Evolutionary conservation across 2,888 invertebrate genomes (phyloP).

Genomic region (Rambutsinella grinnellia): DNA sequence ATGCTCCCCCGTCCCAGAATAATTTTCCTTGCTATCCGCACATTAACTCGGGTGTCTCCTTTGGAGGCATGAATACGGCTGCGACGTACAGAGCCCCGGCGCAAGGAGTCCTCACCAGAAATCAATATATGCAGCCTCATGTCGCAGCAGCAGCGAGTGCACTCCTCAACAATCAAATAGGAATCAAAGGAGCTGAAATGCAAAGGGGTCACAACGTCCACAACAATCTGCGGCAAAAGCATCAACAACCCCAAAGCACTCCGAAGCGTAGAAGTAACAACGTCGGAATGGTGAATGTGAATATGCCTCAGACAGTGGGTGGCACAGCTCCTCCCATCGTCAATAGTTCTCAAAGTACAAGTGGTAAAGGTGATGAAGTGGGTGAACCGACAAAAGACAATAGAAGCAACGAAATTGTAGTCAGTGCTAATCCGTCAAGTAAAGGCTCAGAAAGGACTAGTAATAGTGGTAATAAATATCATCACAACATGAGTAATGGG

Average conservation of each 20-base stretch:
- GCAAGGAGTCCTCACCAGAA: constrained; percentile 45
- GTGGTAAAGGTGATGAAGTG: constrained; percentile 52
- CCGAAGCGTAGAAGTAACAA: constrained; percentile 39
- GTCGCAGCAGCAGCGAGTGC: constrained; percentile 5
- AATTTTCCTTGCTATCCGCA: constrained; percentile 43
- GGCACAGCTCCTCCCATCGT: constrained; percentile 9
- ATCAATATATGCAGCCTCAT: constrained; percentile 35
- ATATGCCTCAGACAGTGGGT: background rate
- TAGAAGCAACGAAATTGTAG: constrained; percentile 55
- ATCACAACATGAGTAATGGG: constrained; percentile 38
- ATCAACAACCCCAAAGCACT: constrained; percentile 51
- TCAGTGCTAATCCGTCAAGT: constrained; percentile 58
- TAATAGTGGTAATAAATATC: constrained; percentile 38
- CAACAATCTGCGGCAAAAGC: constrained; percentile 42
- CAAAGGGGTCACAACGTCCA: constrained; percentile 40
- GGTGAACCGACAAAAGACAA: constrained; percentile 37
- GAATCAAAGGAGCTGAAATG: constrained; percentile 43
- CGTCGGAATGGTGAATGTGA: background rate
- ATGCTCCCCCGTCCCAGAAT: constrained; percentile 40
- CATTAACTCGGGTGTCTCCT: constrained; percentile 28
- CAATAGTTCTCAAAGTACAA: constrained; percentile 41
- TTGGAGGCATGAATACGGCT: constrained; percentile 42
- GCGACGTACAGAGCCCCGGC: constrained; percentile 39
- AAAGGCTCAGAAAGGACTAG: constrained; percentile 37
- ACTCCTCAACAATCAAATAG: constrained; percentile 45